A percentile compares a stretch with the other conserved stretches of the same genome.
Evolutionary conservation across 2,888 invertebrate genomes (phyloP).

Genomic region (Andrena praecox): DNA sequence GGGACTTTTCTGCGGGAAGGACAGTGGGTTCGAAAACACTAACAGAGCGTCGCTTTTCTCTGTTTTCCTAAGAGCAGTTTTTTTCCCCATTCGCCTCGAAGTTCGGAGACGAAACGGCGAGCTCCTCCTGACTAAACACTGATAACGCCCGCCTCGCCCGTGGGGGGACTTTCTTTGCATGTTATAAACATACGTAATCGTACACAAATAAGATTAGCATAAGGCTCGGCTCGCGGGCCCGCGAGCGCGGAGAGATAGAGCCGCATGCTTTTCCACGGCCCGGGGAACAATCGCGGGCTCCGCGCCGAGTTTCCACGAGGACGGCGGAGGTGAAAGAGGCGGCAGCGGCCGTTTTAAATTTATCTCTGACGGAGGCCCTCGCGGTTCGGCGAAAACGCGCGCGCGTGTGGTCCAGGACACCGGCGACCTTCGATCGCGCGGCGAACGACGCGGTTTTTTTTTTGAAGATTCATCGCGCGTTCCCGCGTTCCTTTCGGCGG

Average conservation of each 20-base stretch:
- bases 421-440: conserved; percentile 26
- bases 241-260: conserved; percentile 72
- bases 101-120: conserved; percentile 73
- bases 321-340: conserved; percentile 2
- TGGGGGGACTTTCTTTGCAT: conserved; percentile 84
- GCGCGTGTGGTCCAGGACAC: conserved; percentile 21
- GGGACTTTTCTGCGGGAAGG: neutral
- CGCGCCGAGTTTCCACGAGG: conserved; percentile 25
- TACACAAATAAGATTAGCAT: conserved; percentile 85
- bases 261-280: conserved; percentile 55
- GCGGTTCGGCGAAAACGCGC: conserved; percentile 26
- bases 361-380: conserved; percentile 41
- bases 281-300: conserved; percentile 60
- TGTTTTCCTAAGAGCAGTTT: conserved; percentile 65
- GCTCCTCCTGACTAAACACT: conserved; percentile 84
- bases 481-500: neutral
- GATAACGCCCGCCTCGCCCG: conserved; percentile 79
- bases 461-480: conserved; percentile 32
- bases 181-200: conserved; percentile 85
- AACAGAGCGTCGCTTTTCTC: conserved; percentile 24
- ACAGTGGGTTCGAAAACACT: neutral
- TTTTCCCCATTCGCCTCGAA: conserved; percentile 67
- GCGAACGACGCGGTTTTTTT: conserved; percentile 17
- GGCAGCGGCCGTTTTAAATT: conserved; percentile 63
- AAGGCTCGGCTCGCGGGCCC: conserved; percentile 77